Evolutionary conservation across 37 sponge, comb jelly and placozoan genomes (phyloP).

Genomic region (Chondrosia reniformis): DNA sequence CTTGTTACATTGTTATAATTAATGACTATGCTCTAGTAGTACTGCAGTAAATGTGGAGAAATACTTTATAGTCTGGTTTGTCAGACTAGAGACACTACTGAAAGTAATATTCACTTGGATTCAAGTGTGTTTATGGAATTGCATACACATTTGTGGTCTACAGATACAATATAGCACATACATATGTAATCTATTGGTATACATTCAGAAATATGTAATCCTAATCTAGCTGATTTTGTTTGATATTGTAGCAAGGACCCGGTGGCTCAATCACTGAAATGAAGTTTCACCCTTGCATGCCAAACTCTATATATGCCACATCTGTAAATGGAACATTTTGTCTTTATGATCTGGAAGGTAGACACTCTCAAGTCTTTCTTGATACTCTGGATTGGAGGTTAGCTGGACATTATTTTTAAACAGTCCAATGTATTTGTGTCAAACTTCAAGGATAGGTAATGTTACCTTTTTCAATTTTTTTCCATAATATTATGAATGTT

Average conservation of each 20-base stretch:
- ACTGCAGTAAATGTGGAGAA: too few relatives aligned
- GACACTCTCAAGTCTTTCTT: slow-evolving; percentile 33
- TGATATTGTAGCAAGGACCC: slow-evolving; percentile 14
- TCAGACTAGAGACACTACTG: too few relatives aligned
- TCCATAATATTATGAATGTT: not conserved
- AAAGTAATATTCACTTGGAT: too few relatives aligned
- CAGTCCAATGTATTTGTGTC: not conserved
- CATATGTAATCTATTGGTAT: too few relatives aligned
- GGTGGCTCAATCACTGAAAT: slow-evolving; percentile 63
- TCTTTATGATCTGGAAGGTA: slow-evolving; percentile 42
- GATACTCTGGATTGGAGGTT: slow-evolving; percentile 32
- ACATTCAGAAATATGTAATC: too few relatives aligned
- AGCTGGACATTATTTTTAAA: not conserved
- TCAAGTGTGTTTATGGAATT: too few relatives aligned
- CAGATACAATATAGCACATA: too few relatives aligned
- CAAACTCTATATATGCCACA: slow-evolving; percentile 42
- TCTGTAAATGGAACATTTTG: slow-evolving; percentile 49
- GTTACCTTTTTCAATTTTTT: not conserved
- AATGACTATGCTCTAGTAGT: too few relatives aligned
- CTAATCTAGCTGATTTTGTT: not conserved
- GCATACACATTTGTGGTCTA: too few relatives aligned
- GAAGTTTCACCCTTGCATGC: slow-evolving; percentile 40
- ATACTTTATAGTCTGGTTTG: too few relatives aligned
- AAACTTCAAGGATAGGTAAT: not conserved
- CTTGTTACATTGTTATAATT: too few relatives aligned